Evolutionary conservation across 2,888 invertebrate species (phyloP), one percentile per base, ranked within the genome.

Genomic region (Archaeoteleia sp.): DNA sequence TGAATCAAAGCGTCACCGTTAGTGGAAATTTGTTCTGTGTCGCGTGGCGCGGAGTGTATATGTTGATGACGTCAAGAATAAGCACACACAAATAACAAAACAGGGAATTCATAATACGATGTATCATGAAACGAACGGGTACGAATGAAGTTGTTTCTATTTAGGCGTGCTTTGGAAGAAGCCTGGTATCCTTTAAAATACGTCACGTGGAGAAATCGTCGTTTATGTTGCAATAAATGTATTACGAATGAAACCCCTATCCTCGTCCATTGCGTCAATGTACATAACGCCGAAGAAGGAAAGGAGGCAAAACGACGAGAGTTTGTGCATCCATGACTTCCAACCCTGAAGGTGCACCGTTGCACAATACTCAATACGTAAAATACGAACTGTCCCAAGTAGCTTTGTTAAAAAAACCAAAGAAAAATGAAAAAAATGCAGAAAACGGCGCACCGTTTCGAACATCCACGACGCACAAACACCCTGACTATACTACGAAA

Each of bases 1-100:
- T 69, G 67, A 74, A 73, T 74, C 58, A 55, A 71, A 70, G 48
- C 70, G 57, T 43, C 61, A 48, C 43, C 29, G 53, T 34, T 14
- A 49, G 43, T 30, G 37, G 13, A 37, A 9, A 32, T 45, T 46
- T 32, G 25, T 27, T 29, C 15, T 15, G 45, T 40, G 14, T 13
- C 20, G 34, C 37, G 37, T 53, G 43, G 34, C 53, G 42, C 8
- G 29, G 46, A 42, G 27, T 54, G 62, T 48, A 46, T 25, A 54
- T 53, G 54, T 63, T 60, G 29, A 34, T 45, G 68, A 35, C 42
- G 45, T 32, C 7, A 13, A 17, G 17, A 34, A 35, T n/a, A 65
- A 43, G 5, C 27, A 37, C 14, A 30, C 20, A 40, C 37, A 61
- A 40, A 55, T 4, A 12, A 40, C 30, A 37, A 20, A 55, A 51